These are phyloP conservation scores for Muricea muricata DNA, from an alignment of 92 coral and sea anemone genomes.

Conservation along the genomic window DNA sequence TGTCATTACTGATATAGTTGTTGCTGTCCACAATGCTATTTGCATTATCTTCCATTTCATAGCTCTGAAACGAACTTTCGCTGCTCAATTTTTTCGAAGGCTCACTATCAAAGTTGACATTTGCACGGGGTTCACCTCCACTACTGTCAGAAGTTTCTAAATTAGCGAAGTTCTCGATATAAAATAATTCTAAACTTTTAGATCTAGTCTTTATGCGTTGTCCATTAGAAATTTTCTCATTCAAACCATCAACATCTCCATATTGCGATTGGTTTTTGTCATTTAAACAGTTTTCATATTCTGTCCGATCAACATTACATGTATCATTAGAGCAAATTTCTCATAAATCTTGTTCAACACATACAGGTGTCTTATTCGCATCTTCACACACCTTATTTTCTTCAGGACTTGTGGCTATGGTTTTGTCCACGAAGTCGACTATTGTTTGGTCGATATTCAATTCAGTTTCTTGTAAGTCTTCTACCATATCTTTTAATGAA, in stretches of 20 bases:
- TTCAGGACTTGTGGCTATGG: not conserved
- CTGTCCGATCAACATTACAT: not conserved
- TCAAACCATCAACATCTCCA: conserved; percentile 73
- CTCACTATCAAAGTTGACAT: not conserved
- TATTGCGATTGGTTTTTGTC: conserved; percentile 73
- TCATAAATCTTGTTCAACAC: not conserved
- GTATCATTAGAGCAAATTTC: not conserved
- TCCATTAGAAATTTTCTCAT: conserved; percentile 11
- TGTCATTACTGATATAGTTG: not conserved
- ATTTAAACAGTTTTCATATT: not conserved
- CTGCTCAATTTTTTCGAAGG: not conserved
- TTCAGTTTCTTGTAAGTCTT: not conserved
- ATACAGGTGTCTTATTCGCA: not conserved
- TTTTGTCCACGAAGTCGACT: not conserved
- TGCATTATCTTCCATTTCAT: not conserved
- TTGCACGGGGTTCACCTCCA: conserved; percentile 61
- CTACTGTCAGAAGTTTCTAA: conserved; percentile 71
- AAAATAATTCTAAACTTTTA: conserved; percentile 81
- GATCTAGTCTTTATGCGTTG: conserved; percentile 1
- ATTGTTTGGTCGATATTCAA: not conserved
- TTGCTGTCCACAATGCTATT: not conserved
- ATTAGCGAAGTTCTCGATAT: conserved; percentile 61
- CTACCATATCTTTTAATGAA: not conserved
- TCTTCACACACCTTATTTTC: not conserved
- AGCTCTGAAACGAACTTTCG: not conserved